These are phyloP conservation scores for Yponomeuta plumbellus DNA, from an alignment of 2,888 invertebrate species.

Conservation along the genomic window DNA sequence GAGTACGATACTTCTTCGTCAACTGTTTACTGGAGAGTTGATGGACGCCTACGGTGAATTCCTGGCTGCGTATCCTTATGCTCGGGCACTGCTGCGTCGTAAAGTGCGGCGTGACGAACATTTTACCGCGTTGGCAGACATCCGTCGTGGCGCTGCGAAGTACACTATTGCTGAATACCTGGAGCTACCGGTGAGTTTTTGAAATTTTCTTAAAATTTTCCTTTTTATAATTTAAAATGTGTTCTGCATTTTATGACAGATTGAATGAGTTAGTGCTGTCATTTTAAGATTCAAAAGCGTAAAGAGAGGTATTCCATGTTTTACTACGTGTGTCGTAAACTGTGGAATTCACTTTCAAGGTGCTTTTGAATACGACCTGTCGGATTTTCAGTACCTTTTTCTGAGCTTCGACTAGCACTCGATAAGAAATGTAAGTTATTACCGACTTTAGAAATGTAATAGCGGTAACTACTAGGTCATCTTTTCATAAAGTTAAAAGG, in stretches of 20 bases:
- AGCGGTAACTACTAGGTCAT: too few relatives aligned
- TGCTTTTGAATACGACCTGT: neutral
- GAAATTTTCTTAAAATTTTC: conserved; percentile 20
- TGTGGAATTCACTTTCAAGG: conserved; percentile 19
- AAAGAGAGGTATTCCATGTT: conserved; percentile 24
- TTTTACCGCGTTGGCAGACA: conserved; percentile 80
- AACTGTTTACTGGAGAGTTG: conserved; percentile 79
- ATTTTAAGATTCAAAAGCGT: neutral
- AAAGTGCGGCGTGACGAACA: conserved; percentile 80
- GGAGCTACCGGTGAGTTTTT: conserved; percentile 84
- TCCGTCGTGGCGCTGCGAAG: conserved; percentile 80
- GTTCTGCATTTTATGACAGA: conserved; percentile 46
- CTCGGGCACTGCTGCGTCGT: conserved; percentile 78
- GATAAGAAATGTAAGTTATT: too few relatives aligned
- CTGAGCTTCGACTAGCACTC: too few relatives aligned
- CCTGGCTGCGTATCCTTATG: conserved; percentile 77
- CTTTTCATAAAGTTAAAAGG: too few relatives aligned
- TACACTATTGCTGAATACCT: conserved; percentile 79
- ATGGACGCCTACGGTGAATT: conserved; percentile 82
- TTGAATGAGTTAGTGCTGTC: neutral
- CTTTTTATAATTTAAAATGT: conserved; percentile 18
- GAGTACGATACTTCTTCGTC: conserved; percentile 66
- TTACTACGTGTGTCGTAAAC: conserved; percentile 29
- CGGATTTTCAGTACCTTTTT: too few relatives aligned
- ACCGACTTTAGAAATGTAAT: too few relatives aligned